A percentile compares a stretch with the other conserved stretches of the same genome.
phyloP scores from a whole-genome alignment of 1,140 invertebrate species.

The Lasioglossum albipes region DNA sequence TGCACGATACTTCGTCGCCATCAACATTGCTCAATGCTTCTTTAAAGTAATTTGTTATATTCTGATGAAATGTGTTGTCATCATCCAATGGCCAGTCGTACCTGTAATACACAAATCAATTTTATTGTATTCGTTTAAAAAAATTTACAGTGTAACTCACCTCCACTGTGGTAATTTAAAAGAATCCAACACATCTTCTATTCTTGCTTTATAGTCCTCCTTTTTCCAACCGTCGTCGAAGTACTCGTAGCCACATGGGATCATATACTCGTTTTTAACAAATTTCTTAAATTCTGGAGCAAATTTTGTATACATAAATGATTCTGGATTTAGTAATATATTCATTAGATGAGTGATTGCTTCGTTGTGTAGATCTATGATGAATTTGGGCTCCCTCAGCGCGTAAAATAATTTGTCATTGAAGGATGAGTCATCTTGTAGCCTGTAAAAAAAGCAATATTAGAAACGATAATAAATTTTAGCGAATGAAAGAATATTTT shows the following conservation, averaged over 20 bases:
- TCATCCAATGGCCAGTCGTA: conserved; percentile 72
- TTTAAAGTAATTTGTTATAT: conserved; percentile 67
- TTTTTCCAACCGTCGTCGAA: conserved; percentile 81
- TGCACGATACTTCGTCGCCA: conserved; percentile 55
- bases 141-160: conserved; percentile 60
- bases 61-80: conserved; percentile 56
- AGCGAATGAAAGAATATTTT: not conserved
- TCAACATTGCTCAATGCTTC: conserved; percentile 62
- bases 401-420: conserved; percentile 78
- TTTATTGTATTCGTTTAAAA: conserved; percentile 23
- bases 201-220: conserved; percentile 63
- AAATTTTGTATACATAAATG: conserved; percentile 77
- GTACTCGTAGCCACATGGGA: conserved; percentile 81
- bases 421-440: conserved; percentile 79
- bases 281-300: conserved; percentile 80
- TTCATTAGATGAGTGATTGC: conserved; percentile 82
- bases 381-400: conserved; percentile 81
- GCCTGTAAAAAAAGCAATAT: conserved; percentile 63
- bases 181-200: conserved; percentile 65
- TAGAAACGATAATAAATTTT: conserved; percentile 13
- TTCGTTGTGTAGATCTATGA: conserved; percentile 84
- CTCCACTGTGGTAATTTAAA: conserved; percentile 74
- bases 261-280: conserved; percentile 67
- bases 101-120: conserved; percentile 60
- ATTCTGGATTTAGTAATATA: conserved; percentile 82